Conservation (phyloP, 2,888 invertebrate genomes). For the Acanthococcus lagerstroemiae region DNA sequence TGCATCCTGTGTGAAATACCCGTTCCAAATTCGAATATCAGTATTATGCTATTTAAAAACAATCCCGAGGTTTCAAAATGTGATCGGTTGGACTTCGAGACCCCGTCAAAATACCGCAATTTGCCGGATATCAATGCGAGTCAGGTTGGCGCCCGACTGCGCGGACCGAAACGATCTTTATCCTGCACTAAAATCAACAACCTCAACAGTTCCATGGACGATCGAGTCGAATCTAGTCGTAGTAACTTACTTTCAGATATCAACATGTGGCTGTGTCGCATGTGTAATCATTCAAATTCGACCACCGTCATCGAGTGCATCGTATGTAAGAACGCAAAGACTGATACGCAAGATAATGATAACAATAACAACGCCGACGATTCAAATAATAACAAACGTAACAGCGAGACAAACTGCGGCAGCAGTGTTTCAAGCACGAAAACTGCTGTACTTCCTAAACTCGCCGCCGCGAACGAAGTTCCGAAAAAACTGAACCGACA, state of each 20-base stretch:
- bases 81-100: not conserved
- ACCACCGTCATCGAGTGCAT: conserved; percentile 54
- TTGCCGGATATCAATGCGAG: no score
- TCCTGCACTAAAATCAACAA: not conserved
- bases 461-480: not conserved
- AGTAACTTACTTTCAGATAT: conserved; percentile 3
- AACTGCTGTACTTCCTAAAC: not conserved
- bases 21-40: not conserved
- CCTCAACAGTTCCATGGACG: not conserved
- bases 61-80: not conserved
- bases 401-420: not conserved
- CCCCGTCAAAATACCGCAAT: no score
- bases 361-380: conserved; percentile 7
- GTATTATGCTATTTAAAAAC: conserved; percentile 12
- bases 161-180: not conserved
- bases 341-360: not conserved
- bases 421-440: not conserved
- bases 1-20: not conserved
- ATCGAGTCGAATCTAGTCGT: conserved; percentile 6
- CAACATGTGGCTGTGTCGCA: conserved; percentile 56
- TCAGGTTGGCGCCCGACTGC: not conserved
- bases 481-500: not conserved
- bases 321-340: conserved; percentile 59
- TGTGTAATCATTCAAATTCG: conserved; percentile 70
- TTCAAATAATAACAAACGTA: not conserved